A percentile compares a stretch with the other conserved stretches of the same genome.
Conservation (phyloP, 2,888 invertebrate genomes). For the Temnothorax rugatulus region DNA sequence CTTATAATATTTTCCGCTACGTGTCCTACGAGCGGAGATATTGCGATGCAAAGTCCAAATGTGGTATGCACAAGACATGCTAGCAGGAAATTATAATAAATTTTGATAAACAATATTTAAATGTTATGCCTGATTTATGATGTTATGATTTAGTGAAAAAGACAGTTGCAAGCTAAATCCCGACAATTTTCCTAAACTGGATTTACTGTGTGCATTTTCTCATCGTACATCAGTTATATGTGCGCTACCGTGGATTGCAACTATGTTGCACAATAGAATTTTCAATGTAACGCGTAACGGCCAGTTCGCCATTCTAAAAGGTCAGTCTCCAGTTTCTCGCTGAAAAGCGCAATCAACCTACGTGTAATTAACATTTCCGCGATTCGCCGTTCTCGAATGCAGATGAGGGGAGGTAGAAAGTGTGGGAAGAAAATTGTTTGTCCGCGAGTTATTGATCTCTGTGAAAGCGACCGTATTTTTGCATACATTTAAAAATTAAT, state of each 20-base stretch:
- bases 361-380: constrained; percentile 38
- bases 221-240: constrained; percentile 64
- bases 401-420: constrained; percentile 22
- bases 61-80: background rate
- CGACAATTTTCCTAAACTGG: constrained; percentile 8
- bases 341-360: constrained; percentile 28
- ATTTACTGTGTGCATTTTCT: constrained; percentile 13
- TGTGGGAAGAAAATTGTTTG: constrained; percentile 30
- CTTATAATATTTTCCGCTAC: too few relatives aligned
- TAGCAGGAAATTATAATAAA: constrained; percentile 1
- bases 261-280: constrained; percentile 62
- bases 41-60: too few relatives aligned
- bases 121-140: background rate
- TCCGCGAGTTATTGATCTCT: constrained; percentile 19
- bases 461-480: constrained; percentile 5
- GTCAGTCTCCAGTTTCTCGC: constrained; percentile 29
- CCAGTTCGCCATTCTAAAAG: constrained; percentile 29
- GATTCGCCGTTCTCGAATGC: constrained; percentile 30
- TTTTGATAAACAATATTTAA: background rate
- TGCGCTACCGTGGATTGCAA: constrained; percentile 22
- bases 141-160: background rate
- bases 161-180: background rate
- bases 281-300: constrained; percentile 62
- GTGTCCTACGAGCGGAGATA: too few relatives aligned
- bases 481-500: background rate